A percentile compares a stretch with the other conserved stretches of the same genome.
Evolutionary conservation across 2,888 invertebrate genomes (phyloP).

Genomic region (Ditula angustiorana): DNA sequence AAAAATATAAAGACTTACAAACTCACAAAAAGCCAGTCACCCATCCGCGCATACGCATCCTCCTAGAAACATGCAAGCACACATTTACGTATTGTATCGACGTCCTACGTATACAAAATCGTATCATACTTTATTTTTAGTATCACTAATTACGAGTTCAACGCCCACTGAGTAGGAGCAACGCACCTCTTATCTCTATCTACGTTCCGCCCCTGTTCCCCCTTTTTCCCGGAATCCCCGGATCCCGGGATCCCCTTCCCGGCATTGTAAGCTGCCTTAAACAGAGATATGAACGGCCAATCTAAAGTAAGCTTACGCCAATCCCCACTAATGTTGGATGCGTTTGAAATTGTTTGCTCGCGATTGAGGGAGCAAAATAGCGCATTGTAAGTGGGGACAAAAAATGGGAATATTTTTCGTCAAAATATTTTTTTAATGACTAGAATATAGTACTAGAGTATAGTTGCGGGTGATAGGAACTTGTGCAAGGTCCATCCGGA

Average conservation of each 20-base stretch:
- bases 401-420: too few relatives aligned
- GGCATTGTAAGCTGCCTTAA: slow-evolving; percentile 55
- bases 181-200: slow-evolving; percentile 31
- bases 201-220: slow-evolving; percentile 16
- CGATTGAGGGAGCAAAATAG: slow-evolving; percentile 10
- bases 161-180: slow-evolving; percentile 25
- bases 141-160: slow-evolving; percentile 24
- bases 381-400: too few relatives aligned
- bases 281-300: slow-evolving; percentile 54
- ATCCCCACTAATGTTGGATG: slow-evolving; percentile 35
- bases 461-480: too few relatives aligned
- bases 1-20: too few relatives aligned
- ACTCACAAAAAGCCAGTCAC: too few relatives aligned
- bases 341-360: slow-evolving; percentile 32
- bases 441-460: too few relatives aligned
- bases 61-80: too few relatives aligned
- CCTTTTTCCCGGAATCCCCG: slow-evolving; percentile 40
- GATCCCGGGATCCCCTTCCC: slow-evolving; percentile 37
- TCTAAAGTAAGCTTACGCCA: slow-evolving; percentile 48
- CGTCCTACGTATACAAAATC: too few relatives aligned
- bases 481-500: too few relatives aligned
- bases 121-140: background rate
- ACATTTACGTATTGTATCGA: too few relatives aligned
- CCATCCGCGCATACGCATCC: too few relatives aligned
- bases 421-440: too few relatives aligned